Percentiles rank a stretch among this genome's conserved stretches.
Evolutionary conservation across 1,140 invertebrate species (phyloP).

Genomic region (Sinella curviseta): DNA sequence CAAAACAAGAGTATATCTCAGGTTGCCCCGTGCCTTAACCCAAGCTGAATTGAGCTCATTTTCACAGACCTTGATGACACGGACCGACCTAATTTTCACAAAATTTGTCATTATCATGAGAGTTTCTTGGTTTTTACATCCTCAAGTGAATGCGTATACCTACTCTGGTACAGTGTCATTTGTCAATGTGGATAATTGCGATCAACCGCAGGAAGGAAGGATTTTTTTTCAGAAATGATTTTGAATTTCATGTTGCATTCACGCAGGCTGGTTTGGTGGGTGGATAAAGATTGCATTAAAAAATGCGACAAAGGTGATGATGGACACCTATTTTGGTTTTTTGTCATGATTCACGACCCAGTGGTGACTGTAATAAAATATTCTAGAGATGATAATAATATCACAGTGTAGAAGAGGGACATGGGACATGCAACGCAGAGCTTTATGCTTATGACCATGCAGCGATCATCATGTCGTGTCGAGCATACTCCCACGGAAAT

Average conservation of each 20-base stretch:
- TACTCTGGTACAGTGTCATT: background rate
- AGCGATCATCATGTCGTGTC: background rate
- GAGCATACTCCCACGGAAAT: slow-evolving; percentile 20
- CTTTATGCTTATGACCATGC: background rate
- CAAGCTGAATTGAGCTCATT: slow-evolving; percentile 12
- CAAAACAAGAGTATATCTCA: background rate
- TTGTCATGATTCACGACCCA: background rate
- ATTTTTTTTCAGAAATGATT: background rate
- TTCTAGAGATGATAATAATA: too few species aligned
- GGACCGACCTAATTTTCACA: slow-evolving; percentile 7
- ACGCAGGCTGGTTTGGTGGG: background rate
- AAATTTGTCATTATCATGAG: background rate
- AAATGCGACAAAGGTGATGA: slow-evolving; percentile 6
- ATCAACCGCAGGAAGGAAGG: background rate
- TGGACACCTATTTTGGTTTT: background rate
- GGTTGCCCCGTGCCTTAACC: background rate
- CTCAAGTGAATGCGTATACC: background rate
- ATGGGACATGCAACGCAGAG: background rate
- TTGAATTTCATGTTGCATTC: background rate
- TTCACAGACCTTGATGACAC: slow-evolving; percentile 2
- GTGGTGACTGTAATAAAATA: background rate
- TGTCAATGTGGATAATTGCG: background rate
- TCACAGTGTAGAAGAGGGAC: background rate
- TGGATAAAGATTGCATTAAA: background rate
- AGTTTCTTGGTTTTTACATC: slow-evolving; percentile 12